Conservation (phyloP, 2,888 invertebrate genomes). For the Cosmopolites sordidus region DNA sequence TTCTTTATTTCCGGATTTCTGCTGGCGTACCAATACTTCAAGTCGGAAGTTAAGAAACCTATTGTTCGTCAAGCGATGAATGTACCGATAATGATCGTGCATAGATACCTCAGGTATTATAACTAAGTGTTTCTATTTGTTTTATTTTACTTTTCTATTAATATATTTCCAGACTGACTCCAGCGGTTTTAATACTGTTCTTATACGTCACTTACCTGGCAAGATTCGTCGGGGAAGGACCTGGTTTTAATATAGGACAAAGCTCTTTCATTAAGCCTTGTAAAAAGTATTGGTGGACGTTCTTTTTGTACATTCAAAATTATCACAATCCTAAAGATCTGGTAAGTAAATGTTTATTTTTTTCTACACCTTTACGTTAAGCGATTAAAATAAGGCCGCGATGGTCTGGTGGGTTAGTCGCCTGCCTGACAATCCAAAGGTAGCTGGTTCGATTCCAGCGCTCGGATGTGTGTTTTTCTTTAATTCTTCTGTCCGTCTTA, state of each 20-base stretch:
- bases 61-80: conserved; percentile 21
- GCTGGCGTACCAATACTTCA: conserved; percentile 49
- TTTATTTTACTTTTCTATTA: conserved; percentile 2
- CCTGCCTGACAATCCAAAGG: no score
- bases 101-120: conserved; percentile 32
- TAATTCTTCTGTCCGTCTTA: no score
- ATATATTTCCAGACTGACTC: conserved; percentile 13
- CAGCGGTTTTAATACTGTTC: conserved; percentile 16
- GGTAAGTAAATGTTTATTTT: conserved; percentile 19
- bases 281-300: conserved; percentile 43
- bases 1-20: conserved; percentile 61
- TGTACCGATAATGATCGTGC: conserved; percentile 29
- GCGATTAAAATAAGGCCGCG: no score
- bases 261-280: conserved; percentile 33
- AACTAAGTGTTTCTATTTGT: not conserved
- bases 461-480: no score
- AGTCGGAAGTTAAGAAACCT: conserved; percentile 28
- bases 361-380: no score
- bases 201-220: conserved; percentile 10
- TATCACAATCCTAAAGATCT: conserved; percentile 34
- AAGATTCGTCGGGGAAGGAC: conserved; percentile 11
- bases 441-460: no score
- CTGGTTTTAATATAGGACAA: conserved; percentile 28
- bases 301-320: conserved; percentile 47
- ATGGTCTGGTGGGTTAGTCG: no score